A percentile compares a stretch with the other conserved stretches of the same genome.
Evolutionary conservation across 2,113 vertebrate genomes (phyloP).

Genomic region (Hiodon alosoides): DNA sequence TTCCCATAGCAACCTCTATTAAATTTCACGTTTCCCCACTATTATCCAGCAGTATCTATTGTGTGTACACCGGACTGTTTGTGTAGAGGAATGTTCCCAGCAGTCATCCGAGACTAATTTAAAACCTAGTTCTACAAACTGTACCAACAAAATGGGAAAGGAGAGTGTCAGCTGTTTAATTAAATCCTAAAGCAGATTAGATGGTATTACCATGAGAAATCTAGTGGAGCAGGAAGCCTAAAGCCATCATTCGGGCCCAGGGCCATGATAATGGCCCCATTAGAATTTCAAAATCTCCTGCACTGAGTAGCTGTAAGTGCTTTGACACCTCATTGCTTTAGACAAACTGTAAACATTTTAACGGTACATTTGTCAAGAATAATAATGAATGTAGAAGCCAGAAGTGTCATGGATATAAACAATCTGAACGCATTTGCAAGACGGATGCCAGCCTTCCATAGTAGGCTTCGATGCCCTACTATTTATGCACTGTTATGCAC

Average conservation of each 20-base stretch:
- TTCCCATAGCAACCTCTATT: constrained; percentile 1
- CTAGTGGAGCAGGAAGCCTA: constrained; percentile 46
- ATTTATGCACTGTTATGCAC: not conserved
- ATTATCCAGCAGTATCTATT: constrained; percentile 13
- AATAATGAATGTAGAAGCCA: constrained; percentile 12
- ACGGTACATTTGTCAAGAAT: constrained; percentile 20
- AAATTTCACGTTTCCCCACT: constrained; percentile 12
- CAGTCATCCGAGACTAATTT: constrained; percentile 54
- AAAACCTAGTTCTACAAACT: constrained; percentile 64
- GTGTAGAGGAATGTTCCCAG: constrained; percentile 55
- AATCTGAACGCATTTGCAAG: constrained; percentile 1
- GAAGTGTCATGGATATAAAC: not conserved
- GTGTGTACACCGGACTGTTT: constrained; percentile 23
- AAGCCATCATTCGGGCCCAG: constrained; percentile 47
- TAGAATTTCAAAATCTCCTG: constrained; percentile 49
- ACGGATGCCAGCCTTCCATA: not conserved
- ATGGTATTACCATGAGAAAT: constrained; percentile 52
- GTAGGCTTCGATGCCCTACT: not conserved
- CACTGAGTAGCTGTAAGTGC: constrained; percentile 29
- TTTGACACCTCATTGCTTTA: constrained; percentile 43
- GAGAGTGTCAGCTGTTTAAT: constrained; percentile 60
- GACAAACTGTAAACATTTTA: constrained; percentile 30
- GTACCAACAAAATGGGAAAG: constrained; percentile 58
- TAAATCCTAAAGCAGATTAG: constrained; percentile 61
- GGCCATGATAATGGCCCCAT: constrained; percentile 47